Conservation (phyloP, 2,888 invertebrate genomes). For the Mechanitis mazaeus region DNA sequence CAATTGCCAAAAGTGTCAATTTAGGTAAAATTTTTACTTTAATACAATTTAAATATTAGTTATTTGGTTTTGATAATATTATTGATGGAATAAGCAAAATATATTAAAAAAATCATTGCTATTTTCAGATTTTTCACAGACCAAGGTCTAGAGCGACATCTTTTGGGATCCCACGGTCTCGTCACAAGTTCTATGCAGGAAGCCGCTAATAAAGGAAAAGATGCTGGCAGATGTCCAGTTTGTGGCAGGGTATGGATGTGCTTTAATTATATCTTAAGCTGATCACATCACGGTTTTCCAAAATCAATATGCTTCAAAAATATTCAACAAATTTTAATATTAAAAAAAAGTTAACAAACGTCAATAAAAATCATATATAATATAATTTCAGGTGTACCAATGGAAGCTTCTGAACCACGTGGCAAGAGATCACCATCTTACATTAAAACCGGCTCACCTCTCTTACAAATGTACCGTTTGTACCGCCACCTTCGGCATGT, state of each 20-base stretch:
- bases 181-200: conserved; percentile 98
- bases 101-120: background rate
- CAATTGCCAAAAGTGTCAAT: conserved; percentile 97
- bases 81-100: background rate
- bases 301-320: too few relatives aligned
- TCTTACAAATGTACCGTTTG: conserved; percentile 97
- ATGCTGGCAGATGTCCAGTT: conserved; percentile 95
- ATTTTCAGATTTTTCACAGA: conserved; percentile 92
- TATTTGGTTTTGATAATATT: too few relatives aligned
- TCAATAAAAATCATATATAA: too few relatives aligned
- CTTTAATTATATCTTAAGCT: background rate
- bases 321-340: too few relatives aligned
- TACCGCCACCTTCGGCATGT: conserved; percentile 96
- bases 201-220: conserved; percentile 95
- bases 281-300: too few relatives aligned
- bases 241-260: conserved; percentile 88
- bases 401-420: conserved; percentile 96
- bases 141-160: conserved; percentile 95
- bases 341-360: too few relatives aligned
- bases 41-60: too few relatives aligned
- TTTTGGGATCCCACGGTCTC: conserved; percentile 94
- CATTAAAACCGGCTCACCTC: conserved; percentile 92
- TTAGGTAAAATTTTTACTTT: conserved; percentile 55
- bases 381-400: conserved; percentile 85
- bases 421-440: conserved; percentile 93